Conservation (phyloP, 1,140 invertebrate genomes). For the Lordiphosa mommai region DNA sequence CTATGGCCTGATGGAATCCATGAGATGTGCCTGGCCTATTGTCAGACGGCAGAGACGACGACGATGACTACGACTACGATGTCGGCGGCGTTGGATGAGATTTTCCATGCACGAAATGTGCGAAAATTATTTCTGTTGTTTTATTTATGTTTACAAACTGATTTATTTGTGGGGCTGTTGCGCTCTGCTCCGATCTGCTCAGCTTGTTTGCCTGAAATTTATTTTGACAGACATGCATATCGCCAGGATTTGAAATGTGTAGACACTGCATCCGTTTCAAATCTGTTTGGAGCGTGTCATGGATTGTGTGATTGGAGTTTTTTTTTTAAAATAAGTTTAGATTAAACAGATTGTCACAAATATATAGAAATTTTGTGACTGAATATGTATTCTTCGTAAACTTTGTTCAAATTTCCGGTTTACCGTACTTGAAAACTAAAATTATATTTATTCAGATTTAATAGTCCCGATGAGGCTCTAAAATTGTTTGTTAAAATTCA, state of each 20-base stretch:
- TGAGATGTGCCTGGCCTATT: slow-evolving; percentile 31
- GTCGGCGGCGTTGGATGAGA: slow-evolving; percentile 18
- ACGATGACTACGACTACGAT: slow-evolving; percentile 5
- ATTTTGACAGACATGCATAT: slow-evolving; percentile 55
- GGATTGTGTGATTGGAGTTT: too few species aligned
- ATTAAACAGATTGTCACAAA: too few species aligned
- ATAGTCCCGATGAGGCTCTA: too few species aligned
- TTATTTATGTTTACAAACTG: slow-evolving; percentile 70
- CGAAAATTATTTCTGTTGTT: slow-evolving; percentile 60
- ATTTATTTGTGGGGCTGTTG: slow-evolving; percentile 44
- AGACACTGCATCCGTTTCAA: slow-evolving; percentile 44
- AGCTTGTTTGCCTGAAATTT: slow-evolving; percentile 52
- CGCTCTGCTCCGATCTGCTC: not conserved
- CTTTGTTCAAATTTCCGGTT: too few species aligned
- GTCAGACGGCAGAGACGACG: slow-evolving; percentile 10
- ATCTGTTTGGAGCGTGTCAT: slow-evolving; percentile 31
- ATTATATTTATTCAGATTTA: too few species aligned
- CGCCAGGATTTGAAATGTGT: slow-evolving; percentile 32
- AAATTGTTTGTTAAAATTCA: too few species aligned
- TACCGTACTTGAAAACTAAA: too few species aligned
- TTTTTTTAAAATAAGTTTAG: too few species aligned
- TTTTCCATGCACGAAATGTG: slow-evolving; percentile 47
- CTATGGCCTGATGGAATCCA: slow-evolving; percentile 24
- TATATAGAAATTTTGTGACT: too few species aligned
- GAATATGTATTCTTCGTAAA: too few species aligned